phyloP scores from a whole-genome alignment of 2,113 vertebrate genomes.

The Pedionomus torquatus region DNA sequence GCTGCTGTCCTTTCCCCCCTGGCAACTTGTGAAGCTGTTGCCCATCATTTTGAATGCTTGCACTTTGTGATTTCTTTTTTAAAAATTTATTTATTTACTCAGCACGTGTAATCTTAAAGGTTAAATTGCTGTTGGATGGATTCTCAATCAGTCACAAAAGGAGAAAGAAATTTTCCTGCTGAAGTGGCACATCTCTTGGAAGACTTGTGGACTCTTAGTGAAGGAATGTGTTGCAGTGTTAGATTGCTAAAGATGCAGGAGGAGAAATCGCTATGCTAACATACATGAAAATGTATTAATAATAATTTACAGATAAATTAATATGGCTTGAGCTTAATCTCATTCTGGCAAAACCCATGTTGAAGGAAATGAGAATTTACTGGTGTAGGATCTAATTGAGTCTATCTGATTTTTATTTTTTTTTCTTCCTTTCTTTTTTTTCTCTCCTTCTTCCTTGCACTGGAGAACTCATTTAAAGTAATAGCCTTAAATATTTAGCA shows the following conservation, averaged over 20 bases:
- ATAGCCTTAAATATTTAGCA: not conserved
- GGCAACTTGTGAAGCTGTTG: not conserved
- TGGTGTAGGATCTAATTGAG: not conserved
- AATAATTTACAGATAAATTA: slow-evolving; percentile 30
- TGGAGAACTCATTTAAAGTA: not conserved
- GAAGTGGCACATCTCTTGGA: not conserved
- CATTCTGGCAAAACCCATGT: not conserved
- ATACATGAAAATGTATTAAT: not conserved
- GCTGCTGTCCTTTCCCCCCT: not conserved
- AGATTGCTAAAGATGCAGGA: not conserved
- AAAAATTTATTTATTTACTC: not conserved
- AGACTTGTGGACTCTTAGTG: fast-evolving
- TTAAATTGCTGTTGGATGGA: not conserved
- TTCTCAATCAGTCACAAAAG: not conserved
- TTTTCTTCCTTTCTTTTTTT: not conserved
- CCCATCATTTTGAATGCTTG: not conserved
- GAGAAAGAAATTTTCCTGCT: not conserved
- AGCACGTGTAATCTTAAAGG: not conserved
- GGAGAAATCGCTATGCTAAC: not conserved
- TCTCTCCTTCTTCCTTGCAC: not conserved
- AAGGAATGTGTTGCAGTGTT: not conserved
- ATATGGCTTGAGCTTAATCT: not conserved
- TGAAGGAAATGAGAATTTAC: slow-evolving; percentile 39
- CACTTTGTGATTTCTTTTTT: not conserved
- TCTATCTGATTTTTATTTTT: not conserved